Percentiles rank a stretch among this genome's conserved stretches.
phyloP scores from a whole-genome alignment of 2,113 vertebrate genomes.

The Trichechus manatus region DNA sequence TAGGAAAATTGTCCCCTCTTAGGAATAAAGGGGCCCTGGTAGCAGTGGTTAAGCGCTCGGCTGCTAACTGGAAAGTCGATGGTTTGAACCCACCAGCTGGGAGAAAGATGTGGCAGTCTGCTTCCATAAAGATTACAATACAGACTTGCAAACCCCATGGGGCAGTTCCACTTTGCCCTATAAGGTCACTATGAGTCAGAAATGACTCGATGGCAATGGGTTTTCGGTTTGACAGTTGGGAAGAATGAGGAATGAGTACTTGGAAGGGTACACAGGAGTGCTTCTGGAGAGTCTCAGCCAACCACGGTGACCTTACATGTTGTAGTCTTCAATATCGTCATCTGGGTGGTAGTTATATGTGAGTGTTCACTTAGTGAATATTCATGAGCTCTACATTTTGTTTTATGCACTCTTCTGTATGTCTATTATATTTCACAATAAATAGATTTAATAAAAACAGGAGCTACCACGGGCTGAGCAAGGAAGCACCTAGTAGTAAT shows the following conservation, averaged over 20 bases:
- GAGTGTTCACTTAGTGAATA: conserved; percentile 18
- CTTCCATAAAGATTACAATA: too few relatives aligned
- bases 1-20: neutral
- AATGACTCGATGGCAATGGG: neutral
- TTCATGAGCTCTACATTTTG: neutral
- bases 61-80: neutral
- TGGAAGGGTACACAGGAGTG: neutral
- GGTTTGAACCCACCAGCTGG: neutral
- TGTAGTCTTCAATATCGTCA: neutral
- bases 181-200: neutral
- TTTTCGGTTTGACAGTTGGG: neutral
- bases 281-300: neutral
- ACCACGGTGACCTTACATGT: neutral
- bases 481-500: neutral
- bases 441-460: neutral
- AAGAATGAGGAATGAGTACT: neutral
- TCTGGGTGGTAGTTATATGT: neutral
- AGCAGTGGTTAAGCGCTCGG: neutral
- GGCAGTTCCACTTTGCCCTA: too few relatives aligned
- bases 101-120: too few relatives aligned
- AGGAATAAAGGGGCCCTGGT: neutral
- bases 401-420: neutral
- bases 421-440: neutral
- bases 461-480: neutral
- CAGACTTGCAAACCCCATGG: too few relatives aligned